Evolutionary conservation across 2,888 invertebrate genomes (phyloP).

Genomic region (Polymixis lichenea): DNA sequence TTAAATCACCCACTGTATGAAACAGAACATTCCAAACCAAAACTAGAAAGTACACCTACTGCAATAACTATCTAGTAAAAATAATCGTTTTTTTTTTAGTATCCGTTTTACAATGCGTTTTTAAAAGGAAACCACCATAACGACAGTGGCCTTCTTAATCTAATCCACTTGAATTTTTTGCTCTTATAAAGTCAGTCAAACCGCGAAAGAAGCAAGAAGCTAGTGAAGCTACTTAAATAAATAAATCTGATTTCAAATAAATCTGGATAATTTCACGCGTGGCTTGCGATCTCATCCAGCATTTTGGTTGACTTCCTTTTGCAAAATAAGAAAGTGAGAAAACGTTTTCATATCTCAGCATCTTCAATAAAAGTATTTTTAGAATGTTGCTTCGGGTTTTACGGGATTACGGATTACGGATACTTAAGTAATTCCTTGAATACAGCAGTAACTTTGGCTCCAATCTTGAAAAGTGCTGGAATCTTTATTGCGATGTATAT

Average conservation of each 20-base stretch:
- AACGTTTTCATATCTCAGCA: slow-evolving; percentile 1
- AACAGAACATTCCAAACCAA: slow-evolving; percentile 24
- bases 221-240: slow-evolving; percentile 45
- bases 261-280: slow-evolving; percentile 55
- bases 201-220: slow-evolving; percentile 14
- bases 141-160: background rate
- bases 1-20: slow-evolving; percentile 23
- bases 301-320: slow-evolving; percentile 31
- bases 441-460: background rate
- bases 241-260: slow-evolving; percentile 42
- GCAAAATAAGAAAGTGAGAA: slow-evolving; percentile 8
- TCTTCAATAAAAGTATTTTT: background rate
- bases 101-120: slow-evolving; percentile 3
- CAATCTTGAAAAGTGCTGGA: background rate
- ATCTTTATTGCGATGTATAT: background rate
- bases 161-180: slow-evolving; percentile 1
- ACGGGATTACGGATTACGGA: too few species aligned
- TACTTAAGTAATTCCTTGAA: background rate
- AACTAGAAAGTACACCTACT: background rate
- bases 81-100: background rate
- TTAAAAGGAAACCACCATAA: background rate
- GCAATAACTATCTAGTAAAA: background rate
- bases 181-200: background rate
- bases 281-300: slow-evolving; percentile 40
- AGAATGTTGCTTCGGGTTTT: background rate